Evolutionary conservation across 2,888 invertebrate species (phyloP), one percentile per base, ranked within the genome.

Genomic region (Stratiomys singularior): DNA sequence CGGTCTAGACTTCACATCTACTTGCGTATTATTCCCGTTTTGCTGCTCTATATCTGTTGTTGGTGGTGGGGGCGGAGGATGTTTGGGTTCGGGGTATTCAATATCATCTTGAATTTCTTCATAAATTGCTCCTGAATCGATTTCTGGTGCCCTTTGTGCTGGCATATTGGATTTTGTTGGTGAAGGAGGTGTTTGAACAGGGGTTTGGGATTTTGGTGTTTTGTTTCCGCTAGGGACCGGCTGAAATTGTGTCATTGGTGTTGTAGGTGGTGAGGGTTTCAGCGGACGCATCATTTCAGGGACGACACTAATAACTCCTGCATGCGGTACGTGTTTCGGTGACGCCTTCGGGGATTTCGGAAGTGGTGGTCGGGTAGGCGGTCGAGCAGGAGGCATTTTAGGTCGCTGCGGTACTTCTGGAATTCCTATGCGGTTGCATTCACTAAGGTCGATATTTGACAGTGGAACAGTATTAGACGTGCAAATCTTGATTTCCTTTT

Each of bases 401-500:
- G 88, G 87, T 5, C 87, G 83, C 76, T 86, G 85, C 18, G 87
- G 88, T 30, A 88, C 84, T 81, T 90, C 89, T 0, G 90, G 90
- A 76, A 89, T 89, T 2, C 88, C 87, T 66, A 89, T 83, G 79
- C 84, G 79, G 71, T 83, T 83, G 1, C 86, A 84, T 71, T 86
- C 84, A 74, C 82, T 83, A n/a, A 83, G 78, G 1, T 85, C 84
- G 81, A 85, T 83, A 44, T 85, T 90, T 82, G 89, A 93, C 60
- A 97, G 88, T 0, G 96, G 93, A 77, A 95, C 90, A 9, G 96
- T 95, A 83, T 96, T 96, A 82, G 94, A 93, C 27, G 94, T 91
- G 86, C 96, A 96, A 66, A 97, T 88, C 78, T 91, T 91, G 81
- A 97, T 92, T 88, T 97, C 97, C 76, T 93, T 91, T 83, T 94